Evolutionary conservation across 1,140 invertebrate species (phyloP).

Genomic region (Scaptomyza montana): DNA sequence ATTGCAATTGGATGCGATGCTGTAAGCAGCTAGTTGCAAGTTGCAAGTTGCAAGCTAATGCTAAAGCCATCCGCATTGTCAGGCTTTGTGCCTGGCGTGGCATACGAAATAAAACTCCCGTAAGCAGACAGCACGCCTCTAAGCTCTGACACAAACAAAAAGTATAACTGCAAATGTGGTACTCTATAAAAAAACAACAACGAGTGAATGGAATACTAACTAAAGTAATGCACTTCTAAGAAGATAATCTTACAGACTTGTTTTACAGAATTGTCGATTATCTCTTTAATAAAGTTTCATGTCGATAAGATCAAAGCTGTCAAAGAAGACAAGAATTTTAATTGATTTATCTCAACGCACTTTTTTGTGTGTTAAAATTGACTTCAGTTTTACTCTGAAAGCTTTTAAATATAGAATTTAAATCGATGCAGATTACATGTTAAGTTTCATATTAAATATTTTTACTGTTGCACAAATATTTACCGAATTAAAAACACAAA

Average conservation of each 20-base stretch:
- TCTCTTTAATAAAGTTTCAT: not conserved
- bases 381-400: not conserved
- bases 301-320: not conserved
- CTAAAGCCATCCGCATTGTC: conserved; percentile 52
- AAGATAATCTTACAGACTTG: too few relatives aligned
- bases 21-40: conserved; percentile 21
- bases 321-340: not conserved
- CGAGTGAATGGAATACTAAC: not conserved
- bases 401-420: not conserved
- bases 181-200: conserved; percentile 3
- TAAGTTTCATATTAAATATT: too few relatives aligned
- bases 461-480: too few relatives aligned
- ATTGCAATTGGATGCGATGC: conserved; percentile 37
- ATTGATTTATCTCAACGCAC: not conserved
- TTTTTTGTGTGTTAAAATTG: too few relatives aligned
- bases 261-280: not conserved
- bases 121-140: conserved; percentile 76
- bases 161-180: conserved; percentile 29
- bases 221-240: not conserved
- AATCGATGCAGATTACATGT: too few relatives aligned
- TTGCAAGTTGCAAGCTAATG: conserved; percentile 23
- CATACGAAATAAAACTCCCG: conserved; percentile 78
- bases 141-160: conserved; percentile 42
- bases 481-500: too few relatives aligned
- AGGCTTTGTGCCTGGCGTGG: conserved; percentile 73